Evolutionary conservation across 2,888 invertebrate genomes (phyloP).

Genomic region (Phyto melanocephala): DNA sequence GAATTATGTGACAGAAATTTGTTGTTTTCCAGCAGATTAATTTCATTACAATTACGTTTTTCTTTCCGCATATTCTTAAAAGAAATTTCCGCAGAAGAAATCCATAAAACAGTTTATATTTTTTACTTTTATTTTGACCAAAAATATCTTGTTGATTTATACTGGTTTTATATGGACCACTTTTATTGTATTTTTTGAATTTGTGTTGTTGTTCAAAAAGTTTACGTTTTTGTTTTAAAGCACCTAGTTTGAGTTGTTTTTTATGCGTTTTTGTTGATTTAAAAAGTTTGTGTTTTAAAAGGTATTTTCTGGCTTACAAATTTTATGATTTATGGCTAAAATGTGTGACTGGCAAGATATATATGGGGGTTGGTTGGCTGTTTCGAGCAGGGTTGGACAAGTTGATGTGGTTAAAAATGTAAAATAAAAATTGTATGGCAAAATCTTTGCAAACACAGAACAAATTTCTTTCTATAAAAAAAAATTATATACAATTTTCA

Average conservation of each 20-base stretch:
- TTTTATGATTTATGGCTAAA: constrained; percentile 30
- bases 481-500: too few species aligned
- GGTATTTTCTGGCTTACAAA: constrained; percentile 29
- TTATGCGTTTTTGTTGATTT: neutral
- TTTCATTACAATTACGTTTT: neutral
- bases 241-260: neutral
- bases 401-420: too few species aligned
- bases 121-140: neutral
- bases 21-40: neutral
- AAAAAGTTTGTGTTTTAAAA: neutral
- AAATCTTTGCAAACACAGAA: too few species aligned
- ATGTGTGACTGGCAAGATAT: constrained; percentile 20
- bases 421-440: too few species aligned
- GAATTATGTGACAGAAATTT: neutral
- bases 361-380: neutral
- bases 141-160: constrained; percentile 8
- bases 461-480: too few species aligned
- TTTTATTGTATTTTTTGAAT: constrained; percentile 16
- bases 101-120: neutral
- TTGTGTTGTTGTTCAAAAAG: too few species aligned
- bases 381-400: neutral
- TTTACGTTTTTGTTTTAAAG: neutral
- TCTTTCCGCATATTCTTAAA: neutral
- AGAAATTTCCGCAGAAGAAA: neutral
- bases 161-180: neutral